Percentiles rank a stretch among this genome's conserved stretches.
These are phyloP conservation scores for Thera obeliscata DNA, from an alignment of 2,888 invertebrate genomes.

Conservation along the genomic window DNA sequence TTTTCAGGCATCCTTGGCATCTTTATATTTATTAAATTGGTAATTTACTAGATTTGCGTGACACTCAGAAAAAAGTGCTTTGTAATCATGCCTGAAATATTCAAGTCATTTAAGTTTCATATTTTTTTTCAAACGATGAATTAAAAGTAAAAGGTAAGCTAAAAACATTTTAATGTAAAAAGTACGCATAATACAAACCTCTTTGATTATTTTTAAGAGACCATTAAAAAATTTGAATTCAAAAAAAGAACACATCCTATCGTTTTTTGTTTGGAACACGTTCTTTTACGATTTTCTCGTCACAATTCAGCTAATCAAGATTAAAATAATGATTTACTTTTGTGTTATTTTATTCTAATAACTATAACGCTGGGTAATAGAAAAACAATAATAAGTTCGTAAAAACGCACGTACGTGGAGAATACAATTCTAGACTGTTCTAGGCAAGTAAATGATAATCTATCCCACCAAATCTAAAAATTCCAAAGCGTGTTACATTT, in stretches of 20 bases:
- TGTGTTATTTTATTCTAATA: neutral
- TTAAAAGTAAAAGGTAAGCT: too few species aligned
- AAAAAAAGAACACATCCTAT: conserved; percentile 3
- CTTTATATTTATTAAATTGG: neutral
- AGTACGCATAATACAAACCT: neutral
- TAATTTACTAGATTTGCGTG: too few species aligned
- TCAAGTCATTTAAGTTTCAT: too few species aligned
- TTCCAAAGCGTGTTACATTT: too few species aligned
- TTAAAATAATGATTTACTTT: neutral
- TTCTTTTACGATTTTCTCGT: neutral
- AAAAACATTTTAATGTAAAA: neutral
- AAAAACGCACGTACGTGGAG: neutral
- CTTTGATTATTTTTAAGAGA: neutral
- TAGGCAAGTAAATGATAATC: too few species aligned
- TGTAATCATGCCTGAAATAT: too few species aligned
- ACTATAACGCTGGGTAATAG: neutral
- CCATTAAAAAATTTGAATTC: neutral
- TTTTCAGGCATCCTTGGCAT: neutral
- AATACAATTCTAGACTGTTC: too few species aligned
- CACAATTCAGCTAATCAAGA: neutral
- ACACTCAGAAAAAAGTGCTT: too few species aligned
- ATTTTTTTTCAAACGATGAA: too few species aligned
- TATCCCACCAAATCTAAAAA: too few species aligned
- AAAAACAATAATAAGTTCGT: neutral
- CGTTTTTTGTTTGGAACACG: conserved; percentile 6